A percentile compares a stretch with the other conserved stretches of the same genome.
Conservation (phyloP, 2,797 vertebrate genomes). For the Oreonectes daqikongensis region DNA sequence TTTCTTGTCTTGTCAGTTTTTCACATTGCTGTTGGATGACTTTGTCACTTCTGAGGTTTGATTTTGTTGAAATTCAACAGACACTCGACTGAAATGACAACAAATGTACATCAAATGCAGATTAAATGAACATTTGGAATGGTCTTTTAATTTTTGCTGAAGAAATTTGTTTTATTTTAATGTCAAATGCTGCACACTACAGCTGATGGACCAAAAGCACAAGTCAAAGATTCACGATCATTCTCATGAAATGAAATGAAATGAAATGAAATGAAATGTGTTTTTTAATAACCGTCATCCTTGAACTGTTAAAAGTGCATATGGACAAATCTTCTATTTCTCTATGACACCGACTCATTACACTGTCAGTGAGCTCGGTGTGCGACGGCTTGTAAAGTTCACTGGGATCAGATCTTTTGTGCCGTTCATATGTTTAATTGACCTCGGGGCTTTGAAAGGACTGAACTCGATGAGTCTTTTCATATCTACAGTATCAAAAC, state of each 20-base stretch:
- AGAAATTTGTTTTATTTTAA: too few species aligned
- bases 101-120: too few species aligned
- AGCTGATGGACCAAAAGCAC: not conserved
- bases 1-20: too few species aligned
- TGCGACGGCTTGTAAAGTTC: too few species aligned
- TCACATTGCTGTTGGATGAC: too few species aligned
- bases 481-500: slow-evolving; percentile 1
- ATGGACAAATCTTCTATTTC: not conserved
- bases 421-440: not conserved
- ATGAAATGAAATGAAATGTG: not conserved
- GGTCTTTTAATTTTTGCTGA: too few species aligned
- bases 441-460: not conserved
- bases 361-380: not conserved
- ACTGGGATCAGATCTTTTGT: not conserved
- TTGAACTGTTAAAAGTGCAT: not conserved
- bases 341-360: not conserved
- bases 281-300: not conserved
- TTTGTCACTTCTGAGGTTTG: too few species aligned
- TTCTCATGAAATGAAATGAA: not conserved
- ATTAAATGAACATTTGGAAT: too few species aligned
- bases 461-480: not conserved
- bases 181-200: not conserved
- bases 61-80: too few species aligned
- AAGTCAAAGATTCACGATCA: not conserved
- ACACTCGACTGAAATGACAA: too few species aligned